Base-by-base conservation (phyloP, 2,888 invertebrate genomes). In the Apodemia duryi region DNA sequence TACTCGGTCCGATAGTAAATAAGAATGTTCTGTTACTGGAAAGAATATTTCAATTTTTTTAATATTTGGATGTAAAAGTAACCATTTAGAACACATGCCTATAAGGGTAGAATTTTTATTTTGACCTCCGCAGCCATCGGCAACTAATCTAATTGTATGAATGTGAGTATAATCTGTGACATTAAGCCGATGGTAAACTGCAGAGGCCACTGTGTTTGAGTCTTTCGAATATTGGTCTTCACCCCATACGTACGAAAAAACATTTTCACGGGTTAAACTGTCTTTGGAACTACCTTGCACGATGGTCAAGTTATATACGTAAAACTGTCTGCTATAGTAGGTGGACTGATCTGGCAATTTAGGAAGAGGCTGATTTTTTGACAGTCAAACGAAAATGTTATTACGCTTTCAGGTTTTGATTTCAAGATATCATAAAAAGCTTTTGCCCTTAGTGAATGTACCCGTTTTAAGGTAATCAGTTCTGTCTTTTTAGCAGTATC, bases 301-400 rank as follows among this genome's bases (percentile, higher is more conserved):
- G 7, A 72, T 57, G 38, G 66, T 70, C 69, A 75, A 76, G 69
- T 76, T 73, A 66, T 73, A 74, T n/a, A 75, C 66, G 67, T 74
- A 73, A 13, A 75, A 63, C 64, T 75, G 72, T 32, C 73, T 64
- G 49, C 73, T 74, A 35, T 74, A 74, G 63, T 77, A 75, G 28
- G 74, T 70, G 0, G 67, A 67, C 65, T 73, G 73, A 65, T 75
- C 73, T 21, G 75, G 63, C 62, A 73, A 49, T 68, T 74, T 74
- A 6, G 73, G 75, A 11, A 74, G 51, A 0, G 69, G 67, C 46
- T 70, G 71, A 67, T 74, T 74, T 61, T 72, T 66, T 21, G 21
- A 21, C 21, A 21, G 21, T 21, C 21, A 21, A 21, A 21, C 21
- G 21, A 21, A 21, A 21, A 63, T 46, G 67, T 71, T 32, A 69